Evolutionary conservation across 2,797 vertebrate genomes (phyloP).

Genomic region (Cyclopterus lumpus): DNA sequence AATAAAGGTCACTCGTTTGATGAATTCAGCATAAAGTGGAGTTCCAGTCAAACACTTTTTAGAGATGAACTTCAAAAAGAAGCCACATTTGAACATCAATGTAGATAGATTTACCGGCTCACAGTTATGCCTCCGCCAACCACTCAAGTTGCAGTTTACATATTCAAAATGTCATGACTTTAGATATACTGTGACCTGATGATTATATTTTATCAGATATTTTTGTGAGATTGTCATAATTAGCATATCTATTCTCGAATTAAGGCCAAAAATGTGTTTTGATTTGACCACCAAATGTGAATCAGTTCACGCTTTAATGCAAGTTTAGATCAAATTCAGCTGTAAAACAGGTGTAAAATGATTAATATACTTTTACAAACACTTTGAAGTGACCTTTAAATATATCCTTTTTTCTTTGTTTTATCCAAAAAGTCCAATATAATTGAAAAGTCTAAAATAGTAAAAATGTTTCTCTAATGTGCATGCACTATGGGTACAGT

Average conservation of each 20-base stretch:
- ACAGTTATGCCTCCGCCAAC: too few relatives aligned
- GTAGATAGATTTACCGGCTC: not conserved
- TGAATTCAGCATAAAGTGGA: conserved; percentile 7
- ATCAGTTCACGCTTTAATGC: too few relatives aligned
- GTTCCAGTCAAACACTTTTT: not conserved
- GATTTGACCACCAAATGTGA: not conserved
- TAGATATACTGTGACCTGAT: too few relatives aligned
- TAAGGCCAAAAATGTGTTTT: not conserved
- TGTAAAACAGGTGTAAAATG: not conserved
- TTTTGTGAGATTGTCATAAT: not conserved
- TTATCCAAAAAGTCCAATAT: too few relatives aligned
- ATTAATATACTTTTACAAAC: not conserved
- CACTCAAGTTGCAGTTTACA: too few relatives aligned
- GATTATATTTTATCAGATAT: too few relatives aligned
- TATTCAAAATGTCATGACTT: too few relatives aligned
- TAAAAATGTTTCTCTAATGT: too few relatives aligned
- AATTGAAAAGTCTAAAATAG: not conserved
- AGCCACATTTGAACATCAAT: not conserved
- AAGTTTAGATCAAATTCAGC: not conserved
- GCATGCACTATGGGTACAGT: too few relatives aligned
- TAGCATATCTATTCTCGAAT: not conserved
- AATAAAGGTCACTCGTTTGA: conserved; percentile 41
- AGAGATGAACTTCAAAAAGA: not conserved
- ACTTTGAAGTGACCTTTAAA: not conserved
- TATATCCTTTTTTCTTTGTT: too few relatives aligned